phyloP scores from a whole-genome alignment of 2,797 vertebrate species.

The Fundulus diaphanus region DNA sequence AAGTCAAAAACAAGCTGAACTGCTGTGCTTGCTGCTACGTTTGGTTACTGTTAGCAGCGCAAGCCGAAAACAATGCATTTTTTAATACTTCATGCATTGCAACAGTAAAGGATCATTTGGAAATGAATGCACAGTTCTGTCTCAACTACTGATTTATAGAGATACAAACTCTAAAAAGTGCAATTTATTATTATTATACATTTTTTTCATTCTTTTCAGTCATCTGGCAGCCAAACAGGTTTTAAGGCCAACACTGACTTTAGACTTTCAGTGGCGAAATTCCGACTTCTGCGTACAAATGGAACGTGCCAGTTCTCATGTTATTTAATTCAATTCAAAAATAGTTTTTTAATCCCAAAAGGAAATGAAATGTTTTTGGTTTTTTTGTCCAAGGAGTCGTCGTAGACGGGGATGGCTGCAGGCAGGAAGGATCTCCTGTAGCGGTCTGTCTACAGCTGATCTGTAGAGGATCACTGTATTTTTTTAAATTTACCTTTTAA shows the following conservation, averaged over 20 bases:
- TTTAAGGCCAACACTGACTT: not conserved
- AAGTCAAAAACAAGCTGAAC: not conserved
- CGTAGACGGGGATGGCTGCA: too few species aligned
- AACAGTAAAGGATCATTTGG: not conserved
- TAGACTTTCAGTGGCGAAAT: not conserved
- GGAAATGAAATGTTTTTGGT: too few species aligned
- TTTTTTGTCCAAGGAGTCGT: too few species aligned
- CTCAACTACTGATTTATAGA: not conserved
- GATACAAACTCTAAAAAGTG: not conserved
- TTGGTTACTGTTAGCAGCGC: not conserved
- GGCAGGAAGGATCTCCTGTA: too few species aligned
- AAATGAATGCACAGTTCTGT: not conserved
- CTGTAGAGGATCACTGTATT: not conserved
- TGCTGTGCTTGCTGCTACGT: not conserved
- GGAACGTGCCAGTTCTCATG: not conserved
- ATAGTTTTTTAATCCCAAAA: too few species aligned
- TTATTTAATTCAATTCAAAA: too few species aligned
- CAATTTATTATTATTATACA: too few species aligned
- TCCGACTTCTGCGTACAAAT: not conserved
- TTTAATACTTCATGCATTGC: too few species aligned
- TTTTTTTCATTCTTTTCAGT: too few species aligned
- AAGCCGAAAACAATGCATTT: not conserved
- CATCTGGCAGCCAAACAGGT: not conserved
- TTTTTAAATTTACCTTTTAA: not conserved
- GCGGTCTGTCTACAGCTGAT: too few species aligned